Base-by-base conservation (phyloP, 2,888 invertebrate species). In the Calameuta pallipes region DNA sequence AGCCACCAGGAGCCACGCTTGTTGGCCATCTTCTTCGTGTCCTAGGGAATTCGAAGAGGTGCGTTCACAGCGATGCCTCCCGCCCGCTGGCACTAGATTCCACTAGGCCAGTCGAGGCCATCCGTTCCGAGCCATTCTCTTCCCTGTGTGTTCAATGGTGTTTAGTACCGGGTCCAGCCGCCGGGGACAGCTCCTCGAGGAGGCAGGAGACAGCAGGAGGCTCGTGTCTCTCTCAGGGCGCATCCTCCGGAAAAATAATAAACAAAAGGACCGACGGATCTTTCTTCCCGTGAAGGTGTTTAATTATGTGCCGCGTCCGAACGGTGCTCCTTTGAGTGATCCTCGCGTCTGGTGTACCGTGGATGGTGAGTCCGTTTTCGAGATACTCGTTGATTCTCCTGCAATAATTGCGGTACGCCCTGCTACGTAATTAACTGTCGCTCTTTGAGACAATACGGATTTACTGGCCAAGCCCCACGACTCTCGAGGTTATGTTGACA, bases 211-310 rank as follows among this genome's bases (percentile, higher is more conserved):
- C 41, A 15, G 41, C 41, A 41, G 41, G 41, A 41, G 41, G 41
- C 41, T 41, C 15, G 15, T 41, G 15, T 70, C 75, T 71, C 35
- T 33, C 74, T 36, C 30, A 77, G 37, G 70, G 83, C 83, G 84
- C 84, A 85, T 79, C 81, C 83, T 82, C 83, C 79, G 75, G 80
- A 84, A 87, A 83, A 85, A 87, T 85, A 87, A 87, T 88, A 87
- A 89, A 86, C 87, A 86, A 86, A 86, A 86, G 83, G 83, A 84
- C 79, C 84, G 80, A 84, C 84, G 82, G 81, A 81, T 84, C 81
- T 82, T 85, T 85, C 81, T 74, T 79, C 74, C 80, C 15, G 41
- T 41, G 80, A 82, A 81, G 81, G 80, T 84, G 75, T 73, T 68
- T 80, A 81, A 82, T 82, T 80, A 84, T 87, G 85, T 81, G 75